Base-by-base conservation (phyloP, 2,797 vertebrate species). In the Hipposideros larvatus region DNA sequence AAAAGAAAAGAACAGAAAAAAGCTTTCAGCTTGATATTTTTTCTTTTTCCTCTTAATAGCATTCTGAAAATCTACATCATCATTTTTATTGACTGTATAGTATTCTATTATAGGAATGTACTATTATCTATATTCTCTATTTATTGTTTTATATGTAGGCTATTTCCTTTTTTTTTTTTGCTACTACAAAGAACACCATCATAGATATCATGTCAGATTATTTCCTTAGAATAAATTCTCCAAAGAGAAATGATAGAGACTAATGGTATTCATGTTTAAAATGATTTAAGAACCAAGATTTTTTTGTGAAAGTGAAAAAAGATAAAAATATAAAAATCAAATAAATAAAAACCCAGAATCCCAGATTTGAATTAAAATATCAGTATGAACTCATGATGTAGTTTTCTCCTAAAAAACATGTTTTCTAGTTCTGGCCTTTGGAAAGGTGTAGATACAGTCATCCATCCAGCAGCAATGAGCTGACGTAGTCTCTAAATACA, bases 211-310 rank as follows among this genome's bases (percentile, higher is more conserved):
- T 55, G 43, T 57, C 1, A 86, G 28, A 57, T 85, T 86, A 77
- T 94, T 90, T 95, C 37, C 55, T 86, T 86, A 65, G n/a, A 59
- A 70, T 92, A 75, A 86, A 89, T 86, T 85, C 41, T 53, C 46
- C 26, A 26, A 89, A 70, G 55, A 65, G 31, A 91, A 79, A 89
- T 75, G 66, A n/a, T 80, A 74, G 86, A 65, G 19, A 59, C 73
- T 80, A 57, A 92, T 63, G 46, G 4, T 90, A 74, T 59, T 90
- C 11, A 71, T 9, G 79, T 84, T 96, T 87, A 78, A 83, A 87
- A 24, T 90, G 80, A 87, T 65, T 79, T 94, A 93, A 86, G 80
- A 93, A 70, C 37, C 13, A 65, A 75, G 31, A 61, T 73, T 77
- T 71, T 86, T 90, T 89, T 78, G 43, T 91, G 26, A 91, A 87